Base-by-base conservation (phyloP, 1,140 invertebrate species). In the Alviniconcha marisindica region DNA sequence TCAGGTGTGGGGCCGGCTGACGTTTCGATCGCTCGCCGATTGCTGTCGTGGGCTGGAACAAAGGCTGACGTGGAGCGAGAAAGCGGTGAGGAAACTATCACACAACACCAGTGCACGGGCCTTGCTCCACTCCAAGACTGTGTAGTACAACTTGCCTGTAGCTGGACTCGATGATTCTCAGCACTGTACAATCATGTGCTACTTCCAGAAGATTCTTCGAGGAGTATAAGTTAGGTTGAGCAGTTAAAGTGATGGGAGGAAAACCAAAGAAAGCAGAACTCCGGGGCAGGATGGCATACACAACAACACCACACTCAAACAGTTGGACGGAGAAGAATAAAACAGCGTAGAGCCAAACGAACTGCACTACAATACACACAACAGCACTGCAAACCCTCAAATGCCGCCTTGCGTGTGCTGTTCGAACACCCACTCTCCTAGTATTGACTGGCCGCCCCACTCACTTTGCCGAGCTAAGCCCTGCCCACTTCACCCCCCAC, bases 341-440 rank as follows among this genome's bases (percentile, higher is more conserved):
- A 28, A 42, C 0, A 42, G 54, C 40, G 24, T 5, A 80, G 33
- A 66, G 60, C 56, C 28, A 56, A 56, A 21, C 42, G 44, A 60
- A 44, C 48, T 78, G 44, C 51, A 80, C 36, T 44, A 60, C 56
- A 60, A n/a, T 33, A 77, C 51, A 78, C 77, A 40, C 14, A 48
- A 78, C 77, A 60, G 10, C 78, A 80, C 78, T 33, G 78, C 78
- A 80, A 63, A 80, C 56, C 40, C 31, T 42, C 36, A 42, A 66
- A 66, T 66, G 56, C 31, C 38, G 24, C 12, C 24, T 38, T 15
- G 18, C 4, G 7, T 10, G n/a, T 2, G 28, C 28, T 33, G 76
- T 40, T 44, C 36, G 77, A 78, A 63, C 56, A 56, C 56, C 15
- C 42, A 5, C 3, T 31, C 51, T 40, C 21, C 54, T n/a, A n/a